Evolutionary conservation across 1,140 invertebrate genomes (phyloP), one percentile per base, ranked within the genome.

Genomic region (Bombus soroeensis): DNA sequence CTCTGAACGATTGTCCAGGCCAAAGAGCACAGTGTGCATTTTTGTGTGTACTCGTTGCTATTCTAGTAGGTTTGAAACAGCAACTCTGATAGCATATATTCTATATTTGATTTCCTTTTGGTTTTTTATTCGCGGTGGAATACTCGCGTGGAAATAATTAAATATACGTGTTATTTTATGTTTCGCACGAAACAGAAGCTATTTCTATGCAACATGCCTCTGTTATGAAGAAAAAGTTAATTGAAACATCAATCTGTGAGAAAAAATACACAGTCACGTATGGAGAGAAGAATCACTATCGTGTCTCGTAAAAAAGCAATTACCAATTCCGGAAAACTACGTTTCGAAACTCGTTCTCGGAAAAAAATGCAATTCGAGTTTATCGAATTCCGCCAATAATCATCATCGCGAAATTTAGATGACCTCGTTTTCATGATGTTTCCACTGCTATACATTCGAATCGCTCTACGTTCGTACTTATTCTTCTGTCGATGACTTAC

Each of bases 341-440:
- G 1, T 53, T 53, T 18, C 18, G 18, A 53, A 53, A 53, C 18
- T 53, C 18, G 18, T 53, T 53, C 18, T 53, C 18, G 18, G 5
- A 1, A 62, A 59, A 12, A 12, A n/a, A 39, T 10, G 66, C 34
- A 18, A 8, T 10, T 28, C 39, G 22, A 8, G 28, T 47, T 62
- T 59, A n/a, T 43, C 10, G 41, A 41, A 59, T 62, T 22, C 10
- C 10, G 8, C 15, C 47, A 39, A 59, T 64, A 64, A 85, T 81
- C 71, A 80, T 82, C 57, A 37, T 62, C 43, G 41, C 59, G 43
- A 82, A 78, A 37, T 68, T 39, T 62, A 28, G 32, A 39, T 78
- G 83, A 89, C 71, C 88, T 9, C 37, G 64, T 86, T 88, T 78
- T 79, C 68, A 73, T 34, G 28, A 22, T 6, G 18, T 10, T 32